Base-by-base conservation (phyloP, 2,888 invertebrate genomes). In the Embidobia sp. region DNA sequence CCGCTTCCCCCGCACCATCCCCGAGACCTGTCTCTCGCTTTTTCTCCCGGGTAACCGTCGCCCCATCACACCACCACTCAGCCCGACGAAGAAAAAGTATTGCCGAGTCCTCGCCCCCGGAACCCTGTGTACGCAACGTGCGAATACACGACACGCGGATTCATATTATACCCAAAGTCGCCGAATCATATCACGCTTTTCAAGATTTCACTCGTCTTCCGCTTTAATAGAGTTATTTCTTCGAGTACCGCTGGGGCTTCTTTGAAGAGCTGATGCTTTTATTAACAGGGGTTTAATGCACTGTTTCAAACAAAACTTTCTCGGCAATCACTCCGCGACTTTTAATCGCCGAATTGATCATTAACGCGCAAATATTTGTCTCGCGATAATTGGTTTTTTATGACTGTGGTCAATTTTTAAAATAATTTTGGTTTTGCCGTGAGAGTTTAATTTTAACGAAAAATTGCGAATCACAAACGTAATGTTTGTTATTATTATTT, bases 61-160 rank as follows among this genome's bases (percentile, higher is more conserved):
- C 78, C 49, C 69, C 59, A 40, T 64, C 61, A 57, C 55, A 26
- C 59, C 48, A 55, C 57, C 51, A 27, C 59, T 27, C 48, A 59
- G 33, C 53, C 63, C 59, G 6, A 53, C 44, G 67, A 79, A 80
- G 73, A 80, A 79, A 83, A 84, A 82, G 82, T 85, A 85, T 83
- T 82, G 82, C 55, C 49, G 13, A 37, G 33, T 29, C 49, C 64
- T 33, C 37, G 59, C 31, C 66, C 26, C 37, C 31, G 22, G 37
- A 8, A 13, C n/a, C 16, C 27, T 31, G 33, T 59, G 42, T 59
- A 27, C 44, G 55, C 49, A 51, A 51, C 55, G 48, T 33, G 51
- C 46, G 15, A 42, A 51, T 57, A 67, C 67, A 37, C 55, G 40
- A 59, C 48, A 49, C 42, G 40, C 29, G 42, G 48, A 40, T 69